Evolutionary conservation across 2,113 vertebrate genomes (phyloP).

Genomic region (Osmerus mordax): DNA sequence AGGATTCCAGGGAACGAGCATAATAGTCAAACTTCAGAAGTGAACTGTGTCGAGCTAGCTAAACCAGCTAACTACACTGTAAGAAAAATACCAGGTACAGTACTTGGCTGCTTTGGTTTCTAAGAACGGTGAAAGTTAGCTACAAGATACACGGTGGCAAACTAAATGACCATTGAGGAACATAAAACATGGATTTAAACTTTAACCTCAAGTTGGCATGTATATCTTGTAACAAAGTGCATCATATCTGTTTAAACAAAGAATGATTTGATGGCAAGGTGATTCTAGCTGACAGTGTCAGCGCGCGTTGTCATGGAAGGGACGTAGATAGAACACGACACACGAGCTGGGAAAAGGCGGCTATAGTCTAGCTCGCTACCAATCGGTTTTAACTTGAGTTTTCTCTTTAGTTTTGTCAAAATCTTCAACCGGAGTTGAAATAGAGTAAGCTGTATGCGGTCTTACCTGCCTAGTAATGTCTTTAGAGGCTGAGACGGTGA

Average conservation of each 20-base stretch:
- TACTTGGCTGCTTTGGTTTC: no score
- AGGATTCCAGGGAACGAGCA: not conserved
- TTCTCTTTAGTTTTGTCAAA: conserved; percentile 44
- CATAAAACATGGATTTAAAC: not conserved
- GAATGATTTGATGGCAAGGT: conserved; percentile 26
- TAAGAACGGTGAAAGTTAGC: no score
- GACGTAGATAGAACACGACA: conserved; percentile 25
- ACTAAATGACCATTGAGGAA: not conserved
- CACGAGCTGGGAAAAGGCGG: conserved; percentile 33
- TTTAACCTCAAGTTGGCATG: not conserved
- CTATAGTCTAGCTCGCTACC: conserved; percentile 39
- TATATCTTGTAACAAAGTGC: no score
- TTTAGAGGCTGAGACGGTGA: conserved; percentile 25
- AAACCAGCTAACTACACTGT: no score
- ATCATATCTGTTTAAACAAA: no score
- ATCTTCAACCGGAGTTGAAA: conserved; percentile 28
- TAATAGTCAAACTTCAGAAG: not conserved
- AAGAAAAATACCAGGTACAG: no score
- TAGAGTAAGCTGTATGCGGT: conserved; percentile 40
- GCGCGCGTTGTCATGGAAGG: conserved; percentile 40
- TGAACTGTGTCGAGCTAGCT: not conserved
- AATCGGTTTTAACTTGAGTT: conserved; percentile 29
- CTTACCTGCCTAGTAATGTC: conserved; percentile 51
- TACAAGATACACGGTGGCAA: not conserved
- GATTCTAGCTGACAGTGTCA: conserved; percentile 14